These are phyloP conservation scores for Drosophila anceps DNA, from an alignment of 2,888 invertebrate species.

Conservation along the genomic window DNA sequence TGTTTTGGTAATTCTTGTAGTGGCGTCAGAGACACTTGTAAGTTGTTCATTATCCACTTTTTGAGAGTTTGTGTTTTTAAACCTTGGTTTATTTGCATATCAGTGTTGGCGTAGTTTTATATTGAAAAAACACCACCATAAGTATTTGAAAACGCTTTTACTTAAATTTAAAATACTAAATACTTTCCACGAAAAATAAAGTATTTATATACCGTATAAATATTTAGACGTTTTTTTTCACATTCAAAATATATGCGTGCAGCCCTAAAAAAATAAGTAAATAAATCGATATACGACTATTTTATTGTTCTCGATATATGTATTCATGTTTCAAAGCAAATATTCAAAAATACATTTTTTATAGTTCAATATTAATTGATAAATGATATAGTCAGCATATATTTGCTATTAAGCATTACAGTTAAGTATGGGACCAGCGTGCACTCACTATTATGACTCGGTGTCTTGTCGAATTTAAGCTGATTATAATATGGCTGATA, in stretches of 20 bases:
- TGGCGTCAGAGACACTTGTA: constrained; percentile 20
- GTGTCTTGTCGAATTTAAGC: no score
- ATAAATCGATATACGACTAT: neutral
- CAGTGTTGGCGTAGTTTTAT: constrained; percentile 15
- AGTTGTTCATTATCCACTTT: constrained; percentile 54
- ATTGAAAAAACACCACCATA: neutral
- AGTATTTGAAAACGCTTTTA: neutral
- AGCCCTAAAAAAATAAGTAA: neutral
- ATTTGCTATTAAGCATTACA: no score
- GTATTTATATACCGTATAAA: neutral
- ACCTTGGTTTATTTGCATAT: neutral
- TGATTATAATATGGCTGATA: no score
- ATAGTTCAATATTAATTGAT: neutral
- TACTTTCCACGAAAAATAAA: neutral
- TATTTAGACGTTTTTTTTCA: neutral
- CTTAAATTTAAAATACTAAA: neutral
- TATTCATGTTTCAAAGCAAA: neutral
- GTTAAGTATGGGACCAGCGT: no score
- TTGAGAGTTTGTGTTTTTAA: constrained; percentile 4
- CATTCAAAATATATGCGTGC: neutral
- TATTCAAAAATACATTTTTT: neutral
- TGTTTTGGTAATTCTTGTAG: constrained; percentile 33
- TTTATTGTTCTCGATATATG: neutral
- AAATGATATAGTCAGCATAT: neutral
- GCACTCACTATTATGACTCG: no score